phyloP scores from a whole-genome alignment of 2,113 vertebrate species.

The Megalops atlanticus region DNA sequence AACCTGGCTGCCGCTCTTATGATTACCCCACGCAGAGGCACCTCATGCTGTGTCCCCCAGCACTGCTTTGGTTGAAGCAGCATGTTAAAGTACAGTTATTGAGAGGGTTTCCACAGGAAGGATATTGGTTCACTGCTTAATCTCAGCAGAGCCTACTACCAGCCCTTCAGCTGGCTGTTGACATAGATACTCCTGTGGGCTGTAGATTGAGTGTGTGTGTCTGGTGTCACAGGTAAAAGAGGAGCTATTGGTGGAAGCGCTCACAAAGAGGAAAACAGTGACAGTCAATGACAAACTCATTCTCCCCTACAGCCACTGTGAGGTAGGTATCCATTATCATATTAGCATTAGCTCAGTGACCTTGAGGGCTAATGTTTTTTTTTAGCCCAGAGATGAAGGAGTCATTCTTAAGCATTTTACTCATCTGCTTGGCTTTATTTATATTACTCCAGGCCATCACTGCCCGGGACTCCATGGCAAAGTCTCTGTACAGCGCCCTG shows the following conservation, averaged over 20 bases:
- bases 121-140: not conserved
- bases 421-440: not conserved
- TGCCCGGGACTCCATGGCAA: conserved; percentile 98
- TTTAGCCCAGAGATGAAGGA: too few species aligned
- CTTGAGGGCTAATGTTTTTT: not conserved
- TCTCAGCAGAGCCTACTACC: not conserved
- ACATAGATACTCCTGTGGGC: too few species aligned
- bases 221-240: conserved; percentile 82
- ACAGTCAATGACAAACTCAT: conserved; percentile 96
- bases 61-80: not conserved
- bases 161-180: too few species aligned
- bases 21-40: not conserved
- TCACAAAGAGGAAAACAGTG: conserved; percentile 97
- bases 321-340: conserved; percentile 70
- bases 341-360: not conserved
- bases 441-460: conserved; percentile 81
- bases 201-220: conserved; percentile 14
- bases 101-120: not conserved
- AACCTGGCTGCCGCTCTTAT: too few species aligned
- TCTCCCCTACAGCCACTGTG: conserved; percentile 90
- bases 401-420: not conserved
- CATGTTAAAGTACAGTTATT: not conserved
- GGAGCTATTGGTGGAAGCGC: conserved; percentile 90
- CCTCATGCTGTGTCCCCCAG: not conserved
- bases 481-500: conserved; percentile 96